Evolutionary conservation across 2,888 invertebrate genomes (phyloP), one percentile per base, ranked within the genome.

Genomic region (Tetropium fuscum): DNA sequence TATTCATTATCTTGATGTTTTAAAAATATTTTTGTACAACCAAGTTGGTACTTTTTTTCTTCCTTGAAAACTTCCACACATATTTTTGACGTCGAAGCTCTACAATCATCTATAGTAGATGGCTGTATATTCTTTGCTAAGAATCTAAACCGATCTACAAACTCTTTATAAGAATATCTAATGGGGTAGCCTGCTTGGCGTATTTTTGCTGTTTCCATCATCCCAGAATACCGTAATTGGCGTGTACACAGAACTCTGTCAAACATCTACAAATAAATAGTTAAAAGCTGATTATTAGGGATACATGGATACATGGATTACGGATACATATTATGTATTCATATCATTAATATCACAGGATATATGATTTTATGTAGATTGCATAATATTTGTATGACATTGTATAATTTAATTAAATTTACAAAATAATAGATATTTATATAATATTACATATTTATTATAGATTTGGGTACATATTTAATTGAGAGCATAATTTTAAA

Each of bases 201-300:
- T 74, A 98, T 97, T 76, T 93, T 90, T 8, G 97, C 97, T 0
- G 98, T 98, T 81, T 98, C 98, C 95, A 97, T 96, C 90, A 98
- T 92, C 43, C 98, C 98, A 0, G 96, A 96, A 79, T 98, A 98
- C 49, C 97, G 86, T 30, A 98, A 81, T 80, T 98, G 98, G 8
- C 95, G 90, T 53, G 94, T 92, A 76, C 97, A 97, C 18, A 98
- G 83, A 41, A 87, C 87, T 70, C 92, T 87, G 79, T 98, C 97
- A 77, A 98, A 95, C 55, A 90, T 80, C 95, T 96, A 78, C 8
- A 83, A 76, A 69, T 1, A 16, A n/a, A n/a, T n/a, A n/a, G n/a
- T n/a, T n/a, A n/a, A n/a, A n/a, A n/a, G n/a, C n/a, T n/a, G n/a
- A n/a, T n/a, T n/a, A n/a, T n/a, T n/a, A n/a, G n/a, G n/a, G n/a